Percentiles rank a stretch among this genome's conserved stretches.
Conservation (phyloP, 2,113 vertebrate species). For the Cranoglanis bouderius region DNA sequence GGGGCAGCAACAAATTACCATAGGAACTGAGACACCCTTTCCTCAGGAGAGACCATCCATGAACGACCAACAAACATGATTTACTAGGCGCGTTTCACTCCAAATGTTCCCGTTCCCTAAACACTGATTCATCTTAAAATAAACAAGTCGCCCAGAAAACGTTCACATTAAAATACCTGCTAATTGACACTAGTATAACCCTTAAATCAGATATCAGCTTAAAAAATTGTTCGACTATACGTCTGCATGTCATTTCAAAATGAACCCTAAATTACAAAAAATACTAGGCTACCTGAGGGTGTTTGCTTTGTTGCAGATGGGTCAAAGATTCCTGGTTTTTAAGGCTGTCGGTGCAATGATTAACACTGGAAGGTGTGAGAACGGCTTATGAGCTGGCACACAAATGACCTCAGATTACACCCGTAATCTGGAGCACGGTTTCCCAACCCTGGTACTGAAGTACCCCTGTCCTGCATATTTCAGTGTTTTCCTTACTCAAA, state of each 20-base stretch:
- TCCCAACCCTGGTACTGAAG: neutral
- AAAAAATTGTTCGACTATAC: neutral
- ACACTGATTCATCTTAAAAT: neutral
- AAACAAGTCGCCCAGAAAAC: neutral
- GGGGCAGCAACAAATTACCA: neutral
- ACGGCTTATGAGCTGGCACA: neutral
- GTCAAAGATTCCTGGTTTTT: neutral
- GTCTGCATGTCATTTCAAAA: neutral
- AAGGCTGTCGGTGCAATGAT: neutral
- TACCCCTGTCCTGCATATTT: neutral
- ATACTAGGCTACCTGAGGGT: neutral
- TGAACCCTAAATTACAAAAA: neutral
- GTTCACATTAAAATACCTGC: neutral
- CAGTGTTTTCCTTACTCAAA: neutral
- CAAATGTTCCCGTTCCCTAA: neutral
- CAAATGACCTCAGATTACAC: neutral
- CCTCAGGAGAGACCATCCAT: neutral
- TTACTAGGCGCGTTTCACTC: neutral
- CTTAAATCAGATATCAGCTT: neutral
- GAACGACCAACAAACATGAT: neutral
- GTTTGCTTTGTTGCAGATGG: neutral
- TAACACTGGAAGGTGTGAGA: slow-evolving; percentile 2
- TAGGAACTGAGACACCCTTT: neutral
- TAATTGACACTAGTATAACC: neutral
- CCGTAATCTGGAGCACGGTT: neutral